Conservation (phyloP, 2,888 invertebrate species). For the Ophioninae sp. region DNA sequence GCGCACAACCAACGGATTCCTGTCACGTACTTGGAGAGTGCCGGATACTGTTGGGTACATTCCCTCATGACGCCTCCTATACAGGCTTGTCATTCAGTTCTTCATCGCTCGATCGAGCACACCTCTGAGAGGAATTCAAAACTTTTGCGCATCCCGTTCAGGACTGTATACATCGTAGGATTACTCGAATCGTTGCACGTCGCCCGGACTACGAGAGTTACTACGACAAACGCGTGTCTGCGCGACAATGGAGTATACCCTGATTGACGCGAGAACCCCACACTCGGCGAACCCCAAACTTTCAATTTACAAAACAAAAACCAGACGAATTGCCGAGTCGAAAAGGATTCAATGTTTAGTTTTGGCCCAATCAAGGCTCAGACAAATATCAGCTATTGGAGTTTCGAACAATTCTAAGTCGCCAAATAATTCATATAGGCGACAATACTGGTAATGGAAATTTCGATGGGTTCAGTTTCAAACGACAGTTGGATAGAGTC, state of each 20-base stretch:
- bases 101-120: conserved; percentile 54
- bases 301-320: neutral
- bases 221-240: neutral
- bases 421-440: neutral
- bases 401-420: neutral
- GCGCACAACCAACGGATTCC: conserved; percentile 60
- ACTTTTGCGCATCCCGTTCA: conserved; percentile 44
- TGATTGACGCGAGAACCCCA: neutral
- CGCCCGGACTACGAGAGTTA: conserved; percentile 1
- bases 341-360: neutral
- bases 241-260: neutral
- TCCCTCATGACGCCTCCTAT: conserved; percentile 53
- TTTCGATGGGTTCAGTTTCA: neutral
- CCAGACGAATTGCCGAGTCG: neutral
- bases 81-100: conserved; percentile 49
- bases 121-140: conserved; percentile 59
- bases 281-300: neutral
- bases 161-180: neutral
- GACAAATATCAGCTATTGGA: neutral
- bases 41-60: conserved; percentile 64
- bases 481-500: no score
- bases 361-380: neutral
- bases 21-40: conserved; percentile 70
- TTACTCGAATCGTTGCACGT: conserved; percentile 6
- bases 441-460: neutral